Conservation (phyloP, 2,113 vertebrate species). For the Gorsachius goisagi region DNA sequence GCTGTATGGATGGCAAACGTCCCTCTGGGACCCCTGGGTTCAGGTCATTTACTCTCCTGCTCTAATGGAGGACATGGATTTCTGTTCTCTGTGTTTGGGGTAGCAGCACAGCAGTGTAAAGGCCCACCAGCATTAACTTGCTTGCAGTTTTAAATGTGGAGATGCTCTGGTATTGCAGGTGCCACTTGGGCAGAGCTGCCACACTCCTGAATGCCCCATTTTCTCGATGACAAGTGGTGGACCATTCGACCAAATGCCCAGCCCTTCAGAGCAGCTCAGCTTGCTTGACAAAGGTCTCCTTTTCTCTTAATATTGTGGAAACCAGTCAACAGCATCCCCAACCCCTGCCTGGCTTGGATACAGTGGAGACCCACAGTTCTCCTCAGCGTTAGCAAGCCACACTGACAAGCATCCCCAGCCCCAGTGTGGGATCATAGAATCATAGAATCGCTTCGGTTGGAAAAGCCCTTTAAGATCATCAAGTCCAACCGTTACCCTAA, state of each 20-base stretch:
- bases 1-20: not conserved
- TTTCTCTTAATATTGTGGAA: not conserved
- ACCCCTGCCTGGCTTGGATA: not conserved
- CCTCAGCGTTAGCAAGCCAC: not conserved
- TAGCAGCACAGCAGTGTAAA: not conserved
- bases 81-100: not conserved
- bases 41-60: not conserved
- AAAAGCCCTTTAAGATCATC: too few relatives aligned
- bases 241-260: not conserved
- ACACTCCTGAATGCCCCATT: not conserved
- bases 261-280: not conserved
- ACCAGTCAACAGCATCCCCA: not conserved
- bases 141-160: not conserved
- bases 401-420: not conserved
- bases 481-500: too few relatives aligned
- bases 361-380: not conserved
- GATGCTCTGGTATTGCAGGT: not conserved
- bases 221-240: not conserved
- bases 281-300: not conserved
- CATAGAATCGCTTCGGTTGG: too few relatives aligned
- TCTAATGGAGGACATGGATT: not conserved
- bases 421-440: rapidly evolving
- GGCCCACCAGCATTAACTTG: not conserved
- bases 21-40: not conserved
- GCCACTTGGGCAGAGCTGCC: not conserved